Percentiles rank a stretch among this genome's conserved stretches.
phyloP scores from a whole-genome alignment of 2,888 invertebrate species.

The Lepeophtheirus nordmannii region DNA sequence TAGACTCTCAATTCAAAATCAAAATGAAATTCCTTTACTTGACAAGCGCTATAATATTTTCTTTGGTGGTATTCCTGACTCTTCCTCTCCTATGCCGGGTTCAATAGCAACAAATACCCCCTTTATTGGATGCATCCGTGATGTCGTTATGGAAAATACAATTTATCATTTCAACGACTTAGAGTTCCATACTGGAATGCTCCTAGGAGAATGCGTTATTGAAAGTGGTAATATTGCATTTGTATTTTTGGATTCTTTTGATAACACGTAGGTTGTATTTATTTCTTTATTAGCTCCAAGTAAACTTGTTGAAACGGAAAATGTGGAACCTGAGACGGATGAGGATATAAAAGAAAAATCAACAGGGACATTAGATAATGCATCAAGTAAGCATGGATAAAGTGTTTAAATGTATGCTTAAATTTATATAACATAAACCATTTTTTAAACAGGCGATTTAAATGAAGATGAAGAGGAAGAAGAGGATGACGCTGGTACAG shows the following conservation, averaged over 20 bases:
- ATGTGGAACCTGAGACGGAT: background rate
- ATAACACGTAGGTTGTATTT: background rate
- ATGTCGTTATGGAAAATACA: constrained; percentile 69
- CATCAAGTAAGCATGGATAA: background rate
- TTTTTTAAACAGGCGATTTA: too few relatives aligned
- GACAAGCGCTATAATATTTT: constrained; percentile 40
- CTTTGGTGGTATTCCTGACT: constrained; percentile 57
- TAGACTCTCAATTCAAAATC: background rate
- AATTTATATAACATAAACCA: too few relatives aligned
- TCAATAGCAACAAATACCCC: constrained; percentile 35
- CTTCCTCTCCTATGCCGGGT: constrained; percentile 35
- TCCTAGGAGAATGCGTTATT: constrained; percentile 30
- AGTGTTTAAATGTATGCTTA: too few relatives aligned
- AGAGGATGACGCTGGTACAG: background rate
- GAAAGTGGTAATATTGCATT: background rate
- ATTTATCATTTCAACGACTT: constrained; percentile 60
- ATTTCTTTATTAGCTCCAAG: background rate
- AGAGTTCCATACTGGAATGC: constrained; percentile 36
- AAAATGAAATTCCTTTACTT: constrained; percentile 7
- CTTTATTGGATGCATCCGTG: constrained; percentile 80
- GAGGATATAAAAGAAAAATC: background rate
- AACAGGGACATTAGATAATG: background rate
- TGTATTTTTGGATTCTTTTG: background rate
- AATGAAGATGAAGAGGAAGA: background rate
- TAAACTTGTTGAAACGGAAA: background rate